phyloP scores from a whole-genome alignment of 2,797 vertebrate genomes.

The Lycodopsis pacificus region DNA sequence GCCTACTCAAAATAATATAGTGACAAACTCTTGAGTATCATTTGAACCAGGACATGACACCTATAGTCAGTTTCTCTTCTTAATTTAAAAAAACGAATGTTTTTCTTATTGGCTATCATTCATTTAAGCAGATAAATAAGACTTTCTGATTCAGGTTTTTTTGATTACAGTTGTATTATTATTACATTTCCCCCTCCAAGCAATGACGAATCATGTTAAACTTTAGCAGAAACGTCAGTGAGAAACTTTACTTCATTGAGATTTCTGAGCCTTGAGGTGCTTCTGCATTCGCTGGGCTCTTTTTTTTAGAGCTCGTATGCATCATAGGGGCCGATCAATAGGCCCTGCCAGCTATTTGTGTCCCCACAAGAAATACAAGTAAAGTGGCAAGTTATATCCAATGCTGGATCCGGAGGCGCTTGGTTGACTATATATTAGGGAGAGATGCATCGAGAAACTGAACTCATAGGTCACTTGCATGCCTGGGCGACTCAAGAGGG shows the following conservation, averaged over 20 bases:
- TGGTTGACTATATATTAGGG: slow-evolving; percentile 55
- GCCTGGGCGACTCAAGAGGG: slow-evolving; percentile 85
- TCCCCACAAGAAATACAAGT: slow-evolving; percentile 64
- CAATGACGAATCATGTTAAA: slow-evolving; percentile 30
- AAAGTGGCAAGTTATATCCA: slow-evolving; percentile 65
- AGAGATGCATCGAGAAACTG: slow-evolving; percentile 84
- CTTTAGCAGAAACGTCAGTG: slow-evolving; percentile 42
- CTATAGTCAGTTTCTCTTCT: slow-evolving; percentile 78
- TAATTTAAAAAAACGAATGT: not conserved
- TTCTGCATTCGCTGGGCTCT: slow-evolving; percentile 47
- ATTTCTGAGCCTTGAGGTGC: slow-evolving; percentile 56
- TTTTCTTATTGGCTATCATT: not conserved
- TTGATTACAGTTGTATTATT: not conserved
- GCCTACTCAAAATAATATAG: slow-evolving; percentile 76
- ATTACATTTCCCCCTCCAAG: slow-evolving; percentile 7
- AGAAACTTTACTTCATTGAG: slow-evolving; percentile 61
- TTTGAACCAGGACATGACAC: slow-evolving; percentile 80
- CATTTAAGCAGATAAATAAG: slow-evolving; percentile 6
- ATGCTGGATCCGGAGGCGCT: slow-evolving; percentile 61
- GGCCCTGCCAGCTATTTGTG: slow-evolving; percentile 65
- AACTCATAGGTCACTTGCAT: slow-evolving; percentile 86
- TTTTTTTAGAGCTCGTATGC: slow-evolving; percentile 46
- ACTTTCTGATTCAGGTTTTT: slow-evolving; percentile 17
- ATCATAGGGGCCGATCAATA: slow-evolving; percentile 69
- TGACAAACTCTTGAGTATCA: slow-evolving; percentile 82